Evolutionary conservation across 1,140 invertebrate genomes (phyloP).

Genomic region (Drosophila arizonae): DNA sequence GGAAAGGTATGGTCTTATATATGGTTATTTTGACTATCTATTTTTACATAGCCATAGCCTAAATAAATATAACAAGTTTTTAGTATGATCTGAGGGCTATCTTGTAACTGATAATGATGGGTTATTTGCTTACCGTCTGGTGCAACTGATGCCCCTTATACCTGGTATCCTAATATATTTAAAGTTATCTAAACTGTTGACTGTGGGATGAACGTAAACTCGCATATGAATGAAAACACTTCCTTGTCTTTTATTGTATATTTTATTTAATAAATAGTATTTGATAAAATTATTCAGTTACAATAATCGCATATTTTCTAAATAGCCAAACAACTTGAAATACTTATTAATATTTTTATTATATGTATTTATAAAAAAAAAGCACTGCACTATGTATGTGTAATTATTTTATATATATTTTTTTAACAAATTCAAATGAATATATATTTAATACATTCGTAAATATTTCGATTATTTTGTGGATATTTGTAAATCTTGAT

Average conservation of each 20-base stretch:
- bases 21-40: too few relatives aligned
- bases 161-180: too few relatives aligned
- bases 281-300: slow-evolving; percentile 29
- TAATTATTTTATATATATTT: slow-evolving; percentile 1
- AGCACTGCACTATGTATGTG: slow-evolving; percentile 13
- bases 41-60: too few relatives aligned
- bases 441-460: slow-evolving; percentile 35
- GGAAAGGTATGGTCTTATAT: too few relatives aligned
- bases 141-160: too few relatives aligned
- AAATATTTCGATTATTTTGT: slow-evolving; percentile 29
- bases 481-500: slow-evolving; percentile 24
- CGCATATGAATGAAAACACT: not conserved
- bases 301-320: slow-evolving; percentile 13
- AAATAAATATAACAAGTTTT: too few relatives aligned
- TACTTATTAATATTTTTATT: slow-evolving; percentile 22
- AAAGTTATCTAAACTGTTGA: too few relatives aligned
- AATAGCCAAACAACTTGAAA: slow-evolving; percentile 20
- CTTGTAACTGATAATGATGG: too few relatives aligned
- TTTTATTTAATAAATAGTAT: slow-evolving; percentile 36
- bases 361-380: slow-evolving; percentile 25
- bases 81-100: too few relatives aligned
- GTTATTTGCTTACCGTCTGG: too few relatives aligned
- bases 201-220: too few relatives aligned
- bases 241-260: slow-evolving; percentile 1
- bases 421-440: slow-evolving; percentile 15